Percentiles rank a stretch among this genome's conserved stretches.
These are phyloP conservation scores for Chalcosyrphus nemorum DNA, from an alignment of 2,888 invertebrate species.

Conservation along the genomic window DNA sequence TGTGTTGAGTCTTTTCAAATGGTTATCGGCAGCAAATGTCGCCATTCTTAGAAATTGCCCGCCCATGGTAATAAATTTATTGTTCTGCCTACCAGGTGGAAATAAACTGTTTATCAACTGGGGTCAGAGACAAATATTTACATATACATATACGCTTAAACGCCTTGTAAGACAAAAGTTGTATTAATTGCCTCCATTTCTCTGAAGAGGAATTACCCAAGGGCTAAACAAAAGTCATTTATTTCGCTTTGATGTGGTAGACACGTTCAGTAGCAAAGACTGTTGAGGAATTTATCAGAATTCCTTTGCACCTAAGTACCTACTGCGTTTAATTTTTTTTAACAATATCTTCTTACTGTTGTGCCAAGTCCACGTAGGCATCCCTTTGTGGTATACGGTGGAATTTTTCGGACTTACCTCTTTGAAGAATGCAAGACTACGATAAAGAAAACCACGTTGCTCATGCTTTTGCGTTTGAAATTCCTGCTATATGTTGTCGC, in stretches of 20 bases:
- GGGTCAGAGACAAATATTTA: not conserved
- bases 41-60: not conserved
- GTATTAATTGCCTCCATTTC: constrained; percentile 21
- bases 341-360: not conserved
- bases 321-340: not conserved
- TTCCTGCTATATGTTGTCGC: constrained; percentile 32
- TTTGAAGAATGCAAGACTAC: constrained; percentile 27
- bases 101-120: constrained; percentile 4
- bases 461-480: constrained; percentile 30
- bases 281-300: constrained; percentile 3
- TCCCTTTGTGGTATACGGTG: constrained; percentile 9
- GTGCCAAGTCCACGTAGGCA: constrained; percentile 8
- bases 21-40: not conserved
- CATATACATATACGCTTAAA: not conserved
- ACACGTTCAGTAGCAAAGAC: not conserved
- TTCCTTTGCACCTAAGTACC: constrained; percentile 1
- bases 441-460: constrained; percentile 29
- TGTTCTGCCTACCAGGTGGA: not conserved
- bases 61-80: constrained; percentile 15
- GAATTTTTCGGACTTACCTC: constrained; percentile 15
- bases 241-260: constrained; percentile 4
- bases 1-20: not conserved
- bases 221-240: constrained; percentile 22
- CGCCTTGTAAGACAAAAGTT: constrained; percentile 7
- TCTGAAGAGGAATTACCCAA: not conserved